Evolutionary conservation across 2,888 invertebrate genomes (phyloP).

Genomic region (Lysandra bellargus): DNA sequence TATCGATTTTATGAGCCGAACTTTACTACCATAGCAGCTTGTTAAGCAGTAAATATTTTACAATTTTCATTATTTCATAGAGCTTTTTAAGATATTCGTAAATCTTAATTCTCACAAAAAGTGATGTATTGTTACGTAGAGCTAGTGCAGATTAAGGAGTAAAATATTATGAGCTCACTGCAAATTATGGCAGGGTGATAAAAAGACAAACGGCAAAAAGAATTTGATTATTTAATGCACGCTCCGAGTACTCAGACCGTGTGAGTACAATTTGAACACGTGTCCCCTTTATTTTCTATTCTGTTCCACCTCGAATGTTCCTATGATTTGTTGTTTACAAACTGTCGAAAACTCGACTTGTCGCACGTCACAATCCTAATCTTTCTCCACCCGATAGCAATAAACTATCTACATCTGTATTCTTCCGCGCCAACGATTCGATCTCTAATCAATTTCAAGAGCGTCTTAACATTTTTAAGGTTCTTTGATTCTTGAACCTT

Average conservation of each 20-base stretch:
- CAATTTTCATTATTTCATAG: neutral
- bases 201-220: neutral
- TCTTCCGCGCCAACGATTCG: neutral
- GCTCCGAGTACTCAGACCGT: neutral
- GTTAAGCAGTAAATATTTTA: neutral
- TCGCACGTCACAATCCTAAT: neutral
- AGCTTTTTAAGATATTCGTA: neutral
- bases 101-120: neutral
- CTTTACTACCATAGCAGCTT: neutral
- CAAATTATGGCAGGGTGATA: neutral
- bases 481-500: neutral
- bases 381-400: neutral
- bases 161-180: neutral
- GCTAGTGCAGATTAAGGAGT: neutral
- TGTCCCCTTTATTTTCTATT: neutral
- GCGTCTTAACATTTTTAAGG: neutral
- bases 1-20: constrained; percentile 3
- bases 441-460: neutral
- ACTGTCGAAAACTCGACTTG: neutral
- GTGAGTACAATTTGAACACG: neutral
- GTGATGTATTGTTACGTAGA: neutral
- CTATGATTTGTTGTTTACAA: constrained; percentile 4
- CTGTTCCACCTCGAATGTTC: neutral
- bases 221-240: neutral
- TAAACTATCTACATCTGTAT: neutral